These are phyloP conservation scores for Drosophila flavopinicola DNA, from an alignment of 2,888 invertebrate species.

Conservation along the genomic window DNA sequence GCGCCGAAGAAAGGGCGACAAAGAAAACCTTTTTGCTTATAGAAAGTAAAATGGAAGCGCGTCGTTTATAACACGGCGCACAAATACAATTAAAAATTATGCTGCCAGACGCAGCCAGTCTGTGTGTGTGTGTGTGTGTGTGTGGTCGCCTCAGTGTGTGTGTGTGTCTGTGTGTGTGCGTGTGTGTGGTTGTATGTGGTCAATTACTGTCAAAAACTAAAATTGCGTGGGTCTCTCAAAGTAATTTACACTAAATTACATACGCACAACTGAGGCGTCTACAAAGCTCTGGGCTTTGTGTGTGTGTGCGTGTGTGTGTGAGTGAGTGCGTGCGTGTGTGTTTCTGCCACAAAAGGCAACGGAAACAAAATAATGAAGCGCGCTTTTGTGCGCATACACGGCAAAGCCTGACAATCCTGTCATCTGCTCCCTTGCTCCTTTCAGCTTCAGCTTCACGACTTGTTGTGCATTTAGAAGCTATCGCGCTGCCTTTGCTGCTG, in stretches of 20 bases:
- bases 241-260: constrained; percentile 76
- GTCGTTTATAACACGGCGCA: constrained; percentile 57
- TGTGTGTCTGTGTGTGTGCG: constrained; percentile 16
- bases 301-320: constrained; percentile 12
- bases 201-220: constrained; percentile 61
- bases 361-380: constrained; percentile 70
- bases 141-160: constrained; percentile 7
- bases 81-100: constrained; percentile 73
- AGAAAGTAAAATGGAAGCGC: constrained; percentile 42
- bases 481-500: constrained; percentile 1
- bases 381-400: constrained; percentile 67
- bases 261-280: constrained; percentile 57
- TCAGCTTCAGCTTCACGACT: constrained; percentile 28
- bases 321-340: constrained; percentile 26
- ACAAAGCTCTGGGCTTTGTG: constrained; percentile 35
- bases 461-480: constrained; percentile 29
- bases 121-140: constrained; percentile 10
- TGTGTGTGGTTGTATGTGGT: constrained; percentile 23
- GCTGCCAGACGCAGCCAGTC: constrained; percentile 44
- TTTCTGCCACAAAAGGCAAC: constrained; percentile 53
- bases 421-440: not conserved
- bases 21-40: constrained; percentile 36
- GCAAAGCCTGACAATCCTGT: constrained; percentile 36
- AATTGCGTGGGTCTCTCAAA: constrained; percentile 66
- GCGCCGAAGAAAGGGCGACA: constrained; percentile 17